phyloP scores from a whole-genome alignment of 2,113 vertebrate genomes.

The Pseudopodoces humilis region DNA sequence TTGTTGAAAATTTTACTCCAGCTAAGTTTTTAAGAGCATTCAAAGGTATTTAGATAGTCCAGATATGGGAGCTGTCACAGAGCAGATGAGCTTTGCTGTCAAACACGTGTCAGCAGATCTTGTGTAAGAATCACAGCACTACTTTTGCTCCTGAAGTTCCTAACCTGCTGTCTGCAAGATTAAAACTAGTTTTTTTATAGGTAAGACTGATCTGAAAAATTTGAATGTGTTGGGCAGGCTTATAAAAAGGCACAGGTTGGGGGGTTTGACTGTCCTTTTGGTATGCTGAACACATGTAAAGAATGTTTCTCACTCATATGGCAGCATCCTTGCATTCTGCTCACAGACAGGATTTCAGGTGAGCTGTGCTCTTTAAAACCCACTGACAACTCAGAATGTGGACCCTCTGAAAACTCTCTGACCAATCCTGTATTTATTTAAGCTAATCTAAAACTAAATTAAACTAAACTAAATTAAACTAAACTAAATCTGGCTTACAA shows the following conservation, averaged over 20 bases:
- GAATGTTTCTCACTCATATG: background rate
- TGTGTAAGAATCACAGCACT: background rate
- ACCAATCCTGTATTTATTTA: background rate
- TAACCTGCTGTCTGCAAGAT: background rate
- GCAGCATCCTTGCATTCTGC: background rate
- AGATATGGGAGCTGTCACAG: background rate
- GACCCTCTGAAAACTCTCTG: background rate
- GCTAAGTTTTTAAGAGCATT: background rate
- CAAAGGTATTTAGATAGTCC: background rate
- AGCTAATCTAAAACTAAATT: background rate
- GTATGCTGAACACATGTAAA: background rate
- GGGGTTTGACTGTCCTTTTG: background rate
- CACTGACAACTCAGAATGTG: background rate
- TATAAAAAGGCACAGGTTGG: background rate
- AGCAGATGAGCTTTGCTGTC: background rate
- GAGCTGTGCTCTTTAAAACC: background rate
- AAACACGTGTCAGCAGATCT: background rate
- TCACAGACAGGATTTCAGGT: background rate
- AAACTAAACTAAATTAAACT: background rate
- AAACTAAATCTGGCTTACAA: background rate
- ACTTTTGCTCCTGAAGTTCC: background rate
- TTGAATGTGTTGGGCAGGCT: background rate
- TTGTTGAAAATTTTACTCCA: background rate
- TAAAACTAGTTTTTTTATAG: background rate
- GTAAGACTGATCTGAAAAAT: background rate